Evolutionary conservation across 2,113 vertebrate species (phyloP).

Genomic region (Petrocephalus microphthalmus): DNA sequence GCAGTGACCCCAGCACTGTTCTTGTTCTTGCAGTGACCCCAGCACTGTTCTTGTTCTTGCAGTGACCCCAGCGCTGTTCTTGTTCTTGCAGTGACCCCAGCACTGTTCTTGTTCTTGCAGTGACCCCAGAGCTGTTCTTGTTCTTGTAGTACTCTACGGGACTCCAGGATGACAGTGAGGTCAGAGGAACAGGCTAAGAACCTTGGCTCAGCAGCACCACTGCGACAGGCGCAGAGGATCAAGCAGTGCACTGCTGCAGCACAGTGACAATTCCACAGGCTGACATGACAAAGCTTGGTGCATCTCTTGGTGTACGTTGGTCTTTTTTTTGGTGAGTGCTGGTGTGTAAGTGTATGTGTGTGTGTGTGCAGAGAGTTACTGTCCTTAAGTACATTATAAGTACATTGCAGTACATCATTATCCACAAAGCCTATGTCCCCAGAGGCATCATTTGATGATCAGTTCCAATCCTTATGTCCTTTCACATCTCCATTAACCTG

Average conservation of each 20-base stretch:
- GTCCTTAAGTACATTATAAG: background rate
- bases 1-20: background rate
- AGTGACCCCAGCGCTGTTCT: background rate
- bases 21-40: background rate
- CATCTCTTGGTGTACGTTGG: too few relatives aligned
- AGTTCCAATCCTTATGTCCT: background rate
- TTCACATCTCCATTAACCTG: slow-evolving; percentile 1
- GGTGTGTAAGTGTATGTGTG: background rate
- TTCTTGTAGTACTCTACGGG: background rate
- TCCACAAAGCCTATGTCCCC: background rate
- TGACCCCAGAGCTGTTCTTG: background rate
- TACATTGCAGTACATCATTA: background rate
- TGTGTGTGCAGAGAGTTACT: background rate
- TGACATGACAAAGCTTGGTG: background rate
- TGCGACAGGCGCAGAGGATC: slow-evolving; percentile 33
- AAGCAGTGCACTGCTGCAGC: background rate
- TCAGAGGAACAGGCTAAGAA: slow-evolving; percentile 34
- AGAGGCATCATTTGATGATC: background rate
- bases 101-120: background rate
- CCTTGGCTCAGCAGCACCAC: slow-evolving; percentile 18
- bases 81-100: background rate
- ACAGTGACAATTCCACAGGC: slow-evolving; percentile 7
- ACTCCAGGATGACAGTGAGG: background rate
- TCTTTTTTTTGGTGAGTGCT: background rate
- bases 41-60: background rate